Evolutionary conservation across 2,797 vertebrate genomes (phyloP).

Genomic region (Micropoecilia bifurca): DNA sequence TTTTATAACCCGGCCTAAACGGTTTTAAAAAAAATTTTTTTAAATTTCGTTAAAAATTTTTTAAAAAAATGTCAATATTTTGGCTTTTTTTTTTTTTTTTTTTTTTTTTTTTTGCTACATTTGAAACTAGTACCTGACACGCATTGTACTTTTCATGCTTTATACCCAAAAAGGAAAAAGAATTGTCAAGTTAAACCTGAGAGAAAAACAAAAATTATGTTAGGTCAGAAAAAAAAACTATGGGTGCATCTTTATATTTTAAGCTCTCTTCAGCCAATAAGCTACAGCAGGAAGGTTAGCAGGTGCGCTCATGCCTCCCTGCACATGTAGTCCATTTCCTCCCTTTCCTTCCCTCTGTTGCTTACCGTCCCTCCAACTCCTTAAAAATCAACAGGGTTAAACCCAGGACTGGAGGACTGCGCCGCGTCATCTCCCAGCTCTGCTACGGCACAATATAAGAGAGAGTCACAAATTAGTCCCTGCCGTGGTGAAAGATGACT

Average conservation of each 20-base stretch:
- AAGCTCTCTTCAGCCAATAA: background rate
- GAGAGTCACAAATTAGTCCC: constrained; percentile 36
- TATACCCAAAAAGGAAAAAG: background rate
- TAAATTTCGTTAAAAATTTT: too few relatives aligned
- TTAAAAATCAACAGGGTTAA: constrained; percentile 36
- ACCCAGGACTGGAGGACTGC: constrained; percentile 9
- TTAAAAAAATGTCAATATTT: too few relatives aligned
- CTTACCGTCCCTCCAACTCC: constrained; percentile 23
- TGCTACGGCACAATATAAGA: constrained; percentile 28
- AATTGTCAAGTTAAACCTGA: background rate
- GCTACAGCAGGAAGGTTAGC: constrained; percentile 41
- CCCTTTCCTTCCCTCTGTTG: constrained; percentile 37
- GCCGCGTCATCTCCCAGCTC: constrained; percentile 54
- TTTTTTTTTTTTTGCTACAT: too few relatives aligned
- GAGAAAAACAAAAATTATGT: background rate
- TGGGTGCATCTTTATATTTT: background rate
- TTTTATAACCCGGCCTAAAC: too few relatives aligned
- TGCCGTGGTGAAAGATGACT: constrained; percentile 20
- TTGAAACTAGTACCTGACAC: background rate
- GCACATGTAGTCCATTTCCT: constrained; percentile 53
- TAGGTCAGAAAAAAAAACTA: background rate
- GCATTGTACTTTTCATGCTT: background rate
- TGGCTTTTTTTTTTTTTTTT: background rate
- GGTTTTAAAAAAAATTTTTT: too few relatives aligned
- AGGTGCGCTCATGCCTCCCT: constrained; percentile 57